These are phyloP conservation scores for Troides oblongomaculatus DNA, from an alignment of 2,888 invertebrate genomes.

Conservation along the genomic window DNA sequence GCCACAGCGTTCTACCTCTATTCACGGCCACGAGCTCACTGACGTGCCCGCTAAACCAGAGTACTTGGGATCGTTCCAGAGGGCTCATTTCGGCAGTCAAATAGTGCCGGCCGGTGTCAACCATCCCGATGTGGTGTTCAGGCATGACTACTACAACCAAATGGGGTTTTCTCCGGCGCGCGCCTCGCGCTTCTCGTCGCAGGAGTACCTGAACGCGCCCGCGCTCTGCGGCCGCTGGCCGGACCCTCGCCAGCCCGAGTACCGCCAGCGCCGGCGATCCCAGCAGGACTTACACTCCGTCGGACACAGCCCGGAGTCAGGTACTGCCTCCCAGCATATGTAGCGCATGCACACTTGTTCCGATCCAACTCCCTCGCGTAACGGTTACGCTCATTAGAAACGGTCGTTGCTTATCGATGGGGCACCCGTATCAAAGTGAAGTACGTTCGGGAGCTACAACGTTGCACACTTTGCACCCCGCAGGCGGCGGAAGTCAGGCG, in stretches of 20 bases:
- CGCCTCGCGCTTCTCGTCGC: conserved; percentile 71
- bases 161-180: conserved; percentile 67
- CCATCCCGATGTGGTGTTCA: conserved; percentile 71
- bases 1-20: conserved; percentile 70
- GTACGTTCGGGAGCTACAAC: too few relatives aligned
- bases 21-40: conserved; percentile 73
- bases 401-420: too few relatives aligned
- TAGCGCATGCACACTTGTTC: too few relatives aligned
- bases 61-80: conserved; percentile 53
- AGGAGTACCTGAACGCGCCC: conserved; percentile 73
- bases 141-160: conserved; percentile 68
- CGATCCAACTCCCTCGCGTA: too few relatives aligned
- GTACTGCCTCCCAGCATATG: conserved; percentile 40
- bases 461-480: too few relatives aligned
- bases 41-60: conserved; percentile 65
- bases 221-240: conserved; percentile 70
- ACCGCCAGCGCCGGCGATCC: conserved; percentile 69
- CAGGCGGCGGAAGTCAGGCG: too few relatives aligned
- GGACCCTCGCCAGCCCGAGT: conserved; percentile 68
- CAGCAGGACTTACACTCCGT: conserved; percentile 74
- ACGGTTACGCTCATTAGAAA: too few relatives aligned
- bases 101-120: conserved; percentile 62
- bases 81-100: conserved; percentile 67
- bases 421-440: too few relatives aligned
- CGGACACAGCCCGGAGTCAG: conserved; percentile 70